Evolutionary conservation across 2,888 invertebrate genomes (phyloP).

Genomic region (Colostygia pectinataria): DNA sequence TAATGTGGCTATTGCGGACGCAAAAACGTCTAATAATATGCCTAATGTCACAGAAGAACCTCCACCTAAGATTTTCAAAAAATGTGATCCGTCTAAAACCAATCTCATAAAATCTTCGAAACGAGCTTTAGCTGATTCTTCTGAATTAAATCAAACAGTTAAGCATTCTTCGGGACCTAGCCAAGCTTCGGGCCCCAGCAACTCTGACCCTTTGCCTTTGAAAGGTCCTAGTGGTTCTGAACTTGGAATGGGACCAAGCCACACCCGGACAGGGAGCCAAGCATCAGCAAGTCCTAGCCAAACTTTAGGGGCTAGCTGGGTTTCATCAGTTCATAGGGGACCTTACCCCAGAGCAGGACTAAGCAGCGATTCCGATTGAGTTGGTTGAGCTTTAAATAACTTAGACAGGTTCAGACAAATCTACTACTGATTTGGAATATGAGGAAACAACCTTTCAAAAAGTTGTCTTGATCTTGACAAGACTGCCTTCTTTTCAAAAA

Average conservation of each 20-base stretch:
- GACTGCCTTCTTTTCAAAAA: not conserved
- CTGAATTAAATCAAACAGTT: not conserved
- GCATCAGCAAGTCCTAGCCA: not conserved
- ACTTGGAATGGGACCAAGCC: not conserved
- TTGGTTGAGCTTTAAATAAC: not conserved
- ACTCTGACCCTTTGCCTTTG: not conserved
- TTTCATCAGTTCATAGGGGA: not conserved
- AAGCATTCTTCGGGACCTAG: no score
- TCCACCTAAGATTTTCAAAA: conserved; percentile 2
- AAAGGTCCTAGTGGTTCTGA: not conserved
- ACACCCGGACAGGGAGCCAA: no score
- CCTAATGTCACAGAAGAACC: no score
- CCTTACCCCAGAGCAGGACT: not conserved
- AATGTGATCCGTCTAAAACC: conserved; percentile 13
- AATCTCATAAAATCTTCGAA: conserved; percentile 29
- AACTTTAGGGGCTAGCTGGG: not conserved
- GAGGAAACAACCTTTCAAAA: not conserved
- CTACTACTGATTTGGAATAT: not conserved
- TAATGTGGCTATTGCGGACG: not conserved
- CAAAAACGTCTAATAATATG: not conserved
- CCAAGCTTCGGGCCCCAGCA: not conserved
- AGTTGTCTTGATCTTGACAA: not conserved
- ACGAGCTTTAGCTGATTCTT: not conserved
- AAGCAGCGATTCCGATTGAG: conserved; percentile 6
- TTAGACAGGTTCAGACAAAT: not conserved